A percentile compares a stretch with the other conserved stretches of the same genome.
phyloP scores from a whole-genome alignment of 2,113 vertebrate genomes.

The Ornithorhynchus anatinus region DNA sequence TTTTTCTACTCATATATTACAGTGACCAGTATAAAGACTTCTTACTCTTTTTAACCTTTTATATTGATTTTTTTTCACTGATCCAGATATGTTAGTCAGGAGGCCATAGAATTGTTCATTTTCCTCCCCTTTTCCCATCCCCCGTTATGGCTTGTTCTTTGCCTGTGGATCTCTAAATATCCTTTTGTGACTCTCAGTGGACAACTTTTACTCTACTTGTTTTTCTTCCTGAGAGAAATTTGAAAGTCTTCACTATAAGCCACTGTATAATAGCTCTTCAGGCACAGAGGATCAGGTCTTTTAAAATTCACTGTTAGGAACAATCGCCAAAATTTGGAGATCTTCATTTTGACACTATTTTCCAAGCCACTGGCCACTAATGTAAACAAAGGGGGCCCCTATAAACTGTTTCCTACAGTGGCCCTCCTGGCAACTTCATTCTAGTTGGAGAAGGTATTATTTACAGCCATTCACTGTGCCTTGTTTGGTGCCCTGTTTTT shows the following conservation, averaged over 20 bases:
- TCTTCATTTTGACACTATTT: constrained; percentile 4
- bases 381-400: not conserved
- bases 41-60: not conserved
- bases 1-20: not conserved
- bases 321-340: not conserved
- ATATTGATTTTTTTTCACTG: not conserved
- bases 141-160: not conserved
- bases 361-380: not conserved
- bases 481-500: not conserved
- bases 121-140: not conserved
- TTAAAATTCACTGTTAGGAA: not conserved
- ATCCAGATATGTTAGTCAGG: not conserved
- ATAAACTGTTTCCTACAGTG: not conserved
- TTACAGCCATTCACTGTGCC: not conserved
- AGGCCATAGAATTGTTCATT: not conserved
- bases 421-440: not conserved
- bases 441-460: not conserved
- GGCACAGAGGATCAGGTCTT: not conserved
- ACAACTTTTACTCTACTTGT: not conserved
- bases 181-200: accelerated
- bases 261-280: not conserved
- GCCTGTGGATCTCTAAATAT: not conserved
- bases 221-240: not conserved
- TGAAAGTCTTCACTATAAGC: not conserved
- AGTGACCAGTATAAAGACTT: not conserved